Evolutionary conservation across 2,113 vertebrate species (phyloP), one percentile per base, ranked within the genome.

Genomic region (Accipiter cooperii): DNA sequence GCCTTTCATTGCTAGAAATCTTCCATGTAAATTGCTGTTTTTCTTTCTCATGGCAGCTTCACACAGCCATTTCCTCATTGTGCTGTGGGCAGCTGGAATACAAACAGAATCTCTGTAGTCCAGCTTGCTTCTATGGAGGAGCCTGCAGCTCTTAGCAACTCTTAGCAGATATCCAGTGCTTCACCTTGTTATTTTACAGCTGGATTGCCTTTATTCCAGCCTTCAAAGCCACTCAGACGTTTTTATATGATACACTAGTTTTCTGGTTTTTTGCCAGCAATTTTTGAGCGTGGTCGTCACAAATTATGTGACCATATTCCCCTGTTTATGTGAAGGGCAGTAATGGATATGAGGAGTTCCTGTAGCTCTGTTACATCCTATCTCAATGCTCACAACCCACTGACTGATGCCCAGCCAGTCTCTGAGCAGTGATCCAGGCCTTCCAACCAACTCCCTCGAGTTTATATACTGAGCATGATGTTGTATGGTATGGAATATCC

Each of bases 271-370:
- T 73, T 90, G 4, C 6, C 18, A 42, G 9, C 13, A 5, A 51
- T 36, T 87, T 77, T 38, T 4, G 6, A 69, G 11, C 0, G 0
- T 5, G 4, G 3, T 42, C 26, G 8, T 38, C 44, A 55, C 10
- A 89, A 94, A 77, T 36, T 24, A 12, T 10, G n/a, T 19, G 5
- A 75, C 2, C 10, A n/a, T 40, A 52, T 71, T 85, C 4, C 9
- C 10, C 25, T 58, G 11, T 0, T 58, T 46, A 34, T 51, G 17
- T 58, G 38, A 66, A 54, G 12, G 17, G 4, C 12, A 42, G 8
- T 51, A 63, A 75, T 15, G 31, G 25, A 38, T 34, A 15, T 20
- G 4, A 89, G 26, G 18, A 33, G 10, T 7, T 85, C 25, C 42
- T 71, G 13, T 40, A 71, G n/a, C 2, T 74, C 31, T 68, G 13